These are phyloP conservation scores for Strigamia crassipes DNA, from an alignment of 2,888 invertebrate species.

Conservation along the genomic window DNA sequence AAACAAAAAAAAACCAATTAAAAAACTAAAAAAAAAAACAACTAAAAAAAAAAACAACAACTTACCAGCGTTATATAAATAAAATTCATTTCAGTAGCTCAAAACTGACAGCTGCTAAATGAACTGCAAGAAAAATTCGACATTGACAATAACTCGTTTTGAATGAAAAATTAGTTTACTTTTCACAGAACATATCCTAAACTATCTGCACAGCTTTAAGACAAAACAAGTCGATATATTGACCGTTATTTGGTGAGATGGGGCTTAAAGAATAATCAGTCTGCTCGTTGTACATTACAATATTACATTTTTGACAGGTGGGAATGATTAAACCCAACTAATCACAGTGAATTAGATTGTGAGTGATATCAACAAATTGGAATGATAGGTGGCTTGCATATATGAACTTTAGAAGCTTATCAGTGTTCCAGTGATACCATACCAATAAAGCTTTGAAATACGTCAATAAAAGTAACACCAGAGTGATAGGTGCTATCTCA, in stretches of 20 bases:
- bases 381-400: background rate
- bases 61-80: too few relatives aligned
- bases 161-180: background rate
- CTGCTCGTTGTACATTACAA: background rate
- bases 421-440: too few relatives aligned
- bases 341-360: background rate
- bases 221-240: background rate
- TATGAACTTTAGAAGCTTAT: background rate
- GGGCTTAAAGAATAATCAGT: background rate
- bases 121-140: background rate
- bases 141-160: background rate
- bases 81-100: background rate
- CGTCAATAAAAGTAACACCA: too few relatives aligned
- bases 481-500: too few relatives aligned
- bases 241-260: background rate
- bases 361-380: background rate
- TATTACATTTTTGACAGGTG: background rate
- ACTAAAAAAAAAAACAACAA: background rate
- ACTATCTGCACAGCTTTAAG: background rate
- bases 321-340: background rate
- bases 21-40: too few relatives aligned
- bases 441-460: too few relatives aligned
- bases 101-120: background rate
- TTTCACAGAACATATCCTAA: too few relatives aligned
- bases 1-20: background rate